A percentile compares a stretch with the other conserved stretches of the same genome.
These are phyloP conservation scores for Miniopterus natalensis DNA, from an alignment of 2,113 vertebrate species.

Conservation along the genomic window DNA sequence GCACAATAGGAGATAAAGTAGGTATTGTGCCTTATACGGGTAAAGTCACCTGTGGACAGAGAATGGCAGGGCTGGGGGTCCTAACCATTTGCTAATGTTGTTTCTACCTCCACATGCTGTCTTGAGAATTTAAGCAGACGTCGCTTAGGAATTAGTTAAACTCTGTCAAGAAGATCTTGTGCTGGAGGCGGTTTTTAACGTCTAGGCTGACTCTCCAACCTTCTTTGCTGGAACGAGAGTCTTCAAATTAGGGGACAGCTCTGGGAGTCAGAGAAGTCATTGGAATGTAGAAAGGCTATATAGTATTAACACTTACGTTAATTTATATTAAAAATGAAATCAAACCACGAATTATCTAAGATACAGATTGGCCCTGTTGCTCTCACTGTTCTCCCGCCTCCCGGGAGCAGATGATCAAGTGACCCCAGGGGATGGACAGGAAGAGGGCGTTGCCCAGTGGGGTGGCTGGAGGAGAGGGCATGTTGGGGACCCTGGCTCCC, in stretches of 20 bases:
- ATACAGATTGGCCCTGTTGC: not conserved
- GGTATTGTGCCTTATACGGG: not conserved
- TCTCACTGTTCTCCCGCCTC: not conserved
- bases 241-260: not conserved
- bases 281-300: not conserved
- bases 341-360: not conserved
- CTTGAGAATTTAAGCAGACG: not conserved
- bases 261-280: not conserved
- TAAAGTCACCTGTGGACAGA: not conserved
- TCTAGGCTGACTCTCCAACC: not conserved
- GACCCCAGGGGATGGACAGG: not conserved
- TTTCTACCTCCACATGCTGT: not conserved
- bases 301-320: not conserved
- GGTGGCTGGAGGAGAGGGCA: accelerated
- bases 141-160: constrained; percentile 7
- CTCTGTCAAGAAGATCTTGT: not conserved
- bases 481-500: not conserved
- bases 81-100: not conserved
- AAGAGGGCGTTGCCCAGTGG: accelerated
- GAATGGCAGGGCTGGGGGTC: not conserved
- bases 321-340: not conserved
- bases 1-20: not conserved
- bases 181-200: not conserved
- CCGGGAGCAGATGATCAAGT: not conserved
- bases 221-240: not conserved